Percentiles rank a stretch among this genome's conserved stretches.
Conservation (phyloP, 2,888 invertebrate genomes). For the Steinernema hermaphroditum region DNA sequence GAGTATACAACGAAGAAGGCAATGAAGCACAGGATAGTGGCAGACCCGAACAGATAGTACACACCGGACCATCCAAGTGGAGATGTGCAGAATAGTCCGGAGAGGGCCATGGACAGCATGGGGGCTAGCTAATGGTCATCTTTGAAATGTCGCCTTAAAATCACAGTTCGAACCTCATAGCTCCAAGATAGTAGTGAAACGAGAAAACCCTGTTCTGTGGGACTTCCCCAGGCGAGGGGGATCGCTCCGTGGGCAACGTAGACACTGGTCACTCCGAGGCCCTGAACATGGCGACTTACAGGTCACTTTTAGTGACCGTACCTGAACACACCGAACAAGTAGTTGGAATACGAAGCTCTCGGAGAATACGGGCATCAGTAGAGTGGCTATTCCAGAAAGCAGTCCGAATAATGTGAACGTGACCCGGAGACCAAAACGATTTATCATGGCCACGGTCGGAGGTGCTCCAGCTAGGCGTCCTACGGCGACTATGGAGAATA, state of each 20-base stretch:
- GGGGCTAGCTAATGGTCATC: not conserved
- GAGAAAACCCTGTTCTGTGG: not conserved
- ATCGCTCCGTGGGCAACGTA: constrained; percentile 20
- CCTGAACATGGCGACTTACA: not conserved
- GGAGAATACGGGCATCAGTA: not conserved
- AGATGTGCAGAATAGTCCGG: constrained; percentile 8
- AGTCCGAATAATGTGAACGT: not conserved
- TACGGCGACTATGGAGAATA: constrained; percentile 29
- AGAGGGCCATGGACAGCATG: constrained; percentile 10
- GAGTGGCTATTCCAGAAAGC: not conserved
- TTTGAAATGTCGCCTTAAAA: too few species aligned
- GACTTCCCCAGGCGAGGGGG: not conserved
- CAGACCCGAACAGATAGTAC: not conserved
- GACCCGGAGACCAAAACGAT: constrained; percentile 21
- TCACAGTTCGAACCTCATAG: too few species aligned
- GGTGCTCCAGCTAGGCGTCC: constrained; percentile 30
- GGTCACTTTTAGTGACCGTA: not conserved
- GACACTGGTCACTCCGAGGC: constrained; percentile 17
- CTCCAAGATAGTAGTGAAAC: constrained; percentile 9
- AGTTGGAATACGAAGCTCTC: not conserved
- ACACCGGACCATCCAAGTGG: not conserved
- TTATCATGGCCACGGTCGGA: constrained; percentile 9
- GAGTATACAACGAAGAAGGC: not conserved
- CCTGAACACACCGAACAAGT: not conserved
- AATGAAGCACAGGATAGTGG: not conserved